A percentile compares a stretch with the other conserved stretches of the same genome.
Evolutionary conservation across 2,888 invertebrate species (phyloP).

Genomic region (Vanessa cardui): DNA sequence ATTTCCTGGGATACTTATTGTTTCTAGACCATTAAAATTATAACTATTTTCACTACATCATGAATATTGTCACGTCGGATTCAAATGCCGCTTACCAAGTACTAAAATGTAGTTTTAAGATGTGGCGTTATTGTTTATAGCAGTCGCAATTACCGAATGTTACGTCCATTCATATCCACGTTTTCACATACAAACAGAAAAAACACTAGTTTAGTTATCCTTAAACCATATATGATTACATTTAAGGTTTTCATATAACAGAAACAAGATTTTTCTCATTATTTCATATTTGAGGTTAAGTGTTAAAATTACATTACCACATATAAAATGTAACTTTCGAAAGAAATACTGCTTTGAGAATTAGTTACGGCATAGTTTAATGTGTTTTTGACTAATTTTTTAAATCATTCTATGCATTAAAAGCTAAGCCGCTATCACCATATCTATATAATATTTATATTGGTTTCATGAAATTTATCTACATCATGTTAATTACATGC

Average conservation of each 20-base stretch:
- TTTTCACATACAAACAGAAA: conserved; percentile 47
- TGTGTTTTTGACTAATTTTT: neutral
- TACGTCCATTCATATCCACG: conserved; percentile 78
- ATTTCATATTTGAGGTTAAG: conserved; percentile 71
- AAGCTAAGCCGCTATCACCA: conserved; percentile 27
- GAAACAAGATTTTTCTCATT: conserved; percentile 19
- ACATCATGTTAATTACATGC: neutral
- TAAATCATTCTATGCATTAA: conserved; percentile 4
- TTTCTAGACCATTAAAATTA: conserved; percentile 30
- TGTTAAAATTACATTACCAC: conserved; percentile 43
- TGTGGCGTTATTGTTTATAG: conserved; percentile 76
- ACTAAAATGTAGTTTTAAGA: conserved; percentile 54
- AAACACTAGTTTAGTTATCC: conserved; percentile 24
- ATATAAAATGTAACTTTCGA: conserved; percentile 25
- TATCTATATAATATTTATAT: conserved; percentile 14
- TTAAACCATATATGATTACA: conserved; percentile 2
- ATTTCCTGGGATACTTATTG: conserved; percentile 65
- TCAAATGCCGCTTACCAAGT: conserved; percentile 29
- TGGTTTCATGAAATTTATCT: conserved; percentile 11
- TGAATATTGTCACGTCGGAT: conserved; percentile 12
- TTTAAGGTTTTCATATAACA: conserved; percentile 9
- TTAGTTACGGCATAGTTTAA: neutral
- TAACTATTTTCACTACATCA: conserved; percentile 19
- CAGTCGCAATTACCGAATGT: conserved; percentile 79
- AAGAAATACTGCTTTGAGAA: conserved; percentile 8